A percentile compares a stretch with the other conserved stretches of the same genome.
phyloP scores from a whole-genome alignment of 2,888 invertebrate genomes.

The Suillia variegata region DNA sequence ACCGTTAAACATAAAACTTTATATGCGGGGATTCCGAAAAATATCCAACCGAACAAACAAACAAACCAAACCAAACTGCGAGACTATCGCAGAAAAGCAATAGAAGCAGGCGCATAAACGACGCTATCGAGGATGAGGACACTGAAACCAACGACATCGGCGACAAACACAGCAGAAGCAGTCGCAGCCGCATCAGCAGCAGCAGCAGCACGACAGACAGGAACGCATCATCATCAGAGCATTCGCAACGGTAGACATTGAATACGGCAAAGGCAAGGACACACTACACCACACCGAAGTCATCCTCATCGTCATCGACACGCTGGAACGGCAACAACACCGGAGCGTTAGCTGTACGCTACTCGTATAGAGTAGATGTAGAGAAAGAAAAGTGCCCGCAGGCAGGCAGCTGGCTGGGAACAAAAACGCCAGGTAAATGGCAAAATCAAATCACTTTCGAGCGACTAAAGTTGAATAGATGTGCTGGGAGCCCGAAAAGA shows the following conservation, averaged over 20 bases:
- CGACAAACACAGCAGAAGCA: slow-evolving; percentile 13
- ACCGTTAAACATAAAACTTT: slow-evolving; percentile 23
- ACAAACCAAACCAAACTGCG: no score
- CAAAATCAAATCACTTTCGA: slow-evolving; percentile 45
- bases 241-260: no score
- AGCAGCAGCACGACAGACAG: slow-evolving; percentile 11
- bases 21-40: slow-evolving; percentile 20
- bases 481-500: no score
- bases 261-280: background rate
- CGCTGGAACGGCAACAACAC: background rate
- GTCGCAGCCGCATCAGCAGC: slow-evolving; percentile 18
- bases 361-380: no score
- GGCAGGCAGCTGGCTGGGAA: slow-evolving; percentile 9
- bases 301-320: background rate
- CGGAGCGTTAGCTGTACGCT: background rate
- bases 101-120: background rate
- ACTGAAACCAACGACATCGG: background rate
- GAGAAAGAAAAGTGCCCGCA: background rate
- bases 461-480: slow-evolving; percentile 38
- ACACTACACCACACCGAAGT: background rate
- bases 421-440: slow-evolving; percentile 36
- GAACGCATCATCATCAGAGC: background rate
- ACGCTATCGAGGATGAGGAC: background rate
- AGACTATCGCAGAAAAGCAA: background rate
- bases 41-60: slow-evolving; percentile 17